Evolutionary conservation across 1,140 invertebrate genomes (phyloP), one percentile per base, ranked within the genome.

Genomic region (Bombus consobrinus): DNA sequence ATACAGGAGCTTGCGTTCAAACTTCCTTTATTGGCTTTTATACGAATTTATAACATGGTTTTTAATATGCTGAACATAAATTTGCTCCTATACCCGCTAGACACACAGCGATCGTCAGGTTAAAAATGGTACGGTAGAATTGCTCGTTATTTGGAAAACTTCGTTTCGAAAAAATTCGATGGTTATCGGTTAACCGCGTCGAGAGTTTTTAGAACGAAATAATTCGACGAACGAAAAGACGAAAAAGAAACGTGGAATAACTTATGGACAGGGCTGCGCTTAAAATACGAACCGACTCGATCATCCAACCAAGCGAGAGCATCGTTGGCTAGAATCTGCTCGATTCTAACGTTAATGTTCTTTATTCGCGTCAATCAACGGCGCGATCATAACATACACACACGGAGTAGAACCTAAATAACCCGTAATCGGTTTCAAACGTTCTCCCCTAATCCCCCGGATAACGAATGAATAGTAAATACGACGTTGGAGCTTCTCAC

Each of bases 391-490:
- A 72, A 41, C 39, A 9, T n/a, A 22, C 37, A 10, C 25, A 6
- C 41, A 15, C 0, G 1, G 15, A 3, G 39, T 13, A n/a, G 6
- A 22, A 32, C 3, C 41, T n/a, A 39, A 37, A 47, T 47, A 64
- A 47, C 10, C 15, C 10, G 15, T 43, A n/a, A 62, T 71, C 47
- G 47, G 32, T 47, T 72, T 62, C 15, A 62, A 79, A n/a, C 68
- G 62, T 80, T 37, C 28, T 1, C 34, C 39, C 18, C 32, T 85
- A 72, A 80, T 71, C 57, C 25, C 3, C 4, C 3, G 37, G 68
- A 43, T 85, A 73, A 85, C 57, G 83, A 85, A 85, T 72, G 82
- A 83, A 83, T 83, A 78, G 75, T 69, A 83, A 83, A 83, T 83
- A 78, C 82, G 43, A 47, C 32, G 64, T 83, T 71, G 64, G 64